phyloP scores from a whole-genome alignment of 2,888 invertebrate species.

The Harmothoe impar region DNA sequence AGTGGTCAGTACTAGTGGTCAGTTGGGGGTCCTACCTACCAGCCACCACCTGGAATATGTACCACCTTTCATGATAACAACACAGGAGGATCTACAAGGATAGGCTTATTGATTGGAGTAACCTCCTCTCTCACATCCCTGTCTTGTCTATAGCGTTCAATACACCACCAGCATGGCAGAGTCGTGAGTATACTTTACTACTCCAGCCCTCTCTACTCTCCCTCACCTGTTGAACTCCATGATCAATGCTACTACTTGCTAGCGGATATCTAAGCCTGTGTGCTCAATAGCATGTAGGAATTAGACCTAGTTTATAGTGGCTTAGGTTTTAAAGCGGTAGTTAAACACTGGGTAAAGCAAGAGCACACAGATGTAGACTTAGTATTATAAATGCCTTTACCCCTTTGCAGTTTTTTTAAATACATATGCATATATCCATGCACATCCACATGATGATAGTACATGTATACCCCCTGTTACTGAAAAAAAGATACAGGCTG shows the following conservation, averaged over 20 bases:
- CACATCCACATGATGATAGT: too few relatives aligned
- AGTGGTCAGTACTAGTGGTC: background rate
- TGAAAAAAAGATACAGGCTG: too few relatives aligned
- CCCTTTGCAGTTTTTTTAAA: too few relatives aligned
- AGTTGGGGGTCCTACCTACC: background rate
- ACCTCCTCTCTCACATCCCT: background rate
- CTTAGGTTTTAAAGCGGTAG: too few relatives aligned
- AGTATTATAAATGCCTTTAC: too few relatives aligned
- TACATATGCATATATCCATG: too few relatives aligned
- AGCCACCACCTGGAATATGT: too few relatives aligned
- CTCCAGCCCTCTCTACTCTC: background rate
- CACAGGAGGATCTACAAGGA: background rate
- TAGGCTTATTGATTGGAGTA: background rate
- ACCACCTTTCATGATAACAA: background rate
- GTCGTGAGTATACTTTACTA: conserved; percentile 7
- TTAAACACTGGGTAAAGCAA: too few relatives aligned
- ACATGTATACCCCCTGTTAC: too few relatives aligned
- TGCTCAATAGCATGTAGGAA: background rate
- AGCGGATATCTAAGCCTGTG: background rate
- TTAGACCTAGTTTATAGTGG: too few relatives aligned
- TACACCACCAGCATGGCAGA: conserved; percentile 1
- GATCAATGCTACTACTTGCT: background rate
- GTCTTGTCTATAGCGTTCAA: background rate
- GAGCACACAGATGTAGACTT: too few relatives aligned
- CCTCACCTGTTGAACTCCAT: background rate